Base-by-base conservation (phyloP, 2,888 invertebrate species). In the Harpalus rufipes region DNA sequence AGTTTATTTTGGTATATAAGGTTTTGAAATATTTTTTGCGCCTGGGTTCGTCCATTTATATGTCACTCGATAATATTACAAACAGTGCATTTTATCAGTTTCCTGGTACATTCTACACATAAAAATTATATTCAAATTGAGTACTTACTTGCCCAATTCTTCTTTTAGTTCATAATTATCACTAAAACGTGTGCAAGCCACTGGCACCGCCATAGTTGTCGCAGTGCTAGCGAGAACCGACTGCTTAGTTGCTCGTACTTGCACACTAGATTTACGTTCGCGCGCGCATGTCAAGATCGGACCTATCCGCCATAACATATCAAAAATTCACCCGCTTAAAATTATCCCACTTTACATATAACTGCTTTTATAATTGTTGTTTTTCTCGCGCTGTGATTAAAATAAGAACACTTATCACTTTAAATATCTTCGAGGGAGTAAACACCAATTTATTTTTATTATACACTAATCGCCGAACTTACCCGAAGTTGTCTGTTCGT, bases 91-190 rank as follows among this genome's bases (percentile, higher is more conserved):
- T 58, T 82, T 10, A 32, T 10, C 58, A 18, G 12, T 59, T 65
- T 65, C 12, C 41, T 25, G 41, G 41, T 39, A 18, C 39, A 25
- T 61, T 41, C 41, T 65, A 86, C 59, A 86, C 79, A 82, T n/a
- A 61, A 65, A 81, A 68, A 39, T 59, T 7, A 85, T 86, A 56
- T 81, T 85, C 79, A 59, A 72, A 81, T 61, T 63, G n/a, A 81
- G 85, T 91, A 96, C 97, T 95, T 94, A 97, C 97, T 99, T 99
- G 92, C 99, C 99, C 91, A 99, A 94, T 94, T 99, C 99, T 93
- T 99, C 99, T 93, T 99, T 99, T 89, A 99, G 95, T 91, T 99
- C 99, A 93, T 99, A 99, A 93, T 99, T 98, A 93, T 99, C 99
- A 93, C 97, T 98, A 93, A 99, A 99, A 91, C 98, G 97, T 91